These are phyloP conservation scores for Diaphora mendica DNA, from an alignment of 2,888 invertebrate genomes.

Conservation along the genomic window DNA sequence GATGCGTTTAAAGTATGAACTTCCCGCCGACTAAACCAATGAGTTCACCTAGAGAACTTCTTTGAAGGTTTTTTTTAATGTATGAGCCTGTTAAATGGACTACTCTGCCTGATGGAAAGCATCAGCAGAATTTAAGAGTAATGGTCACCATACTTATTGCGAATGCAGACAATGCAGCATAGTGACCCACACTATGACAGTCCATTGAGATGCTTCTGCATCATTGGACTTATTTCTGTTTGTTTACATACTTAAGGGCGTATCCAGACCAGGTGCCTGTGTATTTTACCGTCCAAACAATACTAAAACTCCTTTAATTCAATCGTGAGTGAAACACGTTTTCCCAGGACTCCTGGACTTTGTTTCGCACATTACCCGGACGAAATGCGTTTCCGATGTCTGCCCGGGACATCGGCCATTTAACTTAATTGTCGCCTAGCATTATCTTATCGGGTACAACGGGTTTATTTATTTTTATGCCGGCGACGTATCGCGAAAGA, in stretches of 20 bases:
- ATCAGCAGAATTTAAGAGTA: no score
- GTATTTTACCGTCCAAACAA: constrained; percentile 18
- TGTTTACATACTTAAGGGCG: not conserved
- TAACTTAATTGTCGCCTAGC: constrained; percentile 65
- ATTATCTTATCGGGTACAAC: constrained; percentile 63
- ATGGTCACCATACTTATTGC: no score
- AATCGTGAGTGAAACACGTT: constrained; percentile 39
- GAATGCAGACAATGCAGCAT: no score
- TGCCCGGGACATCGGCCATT: constrained; percentile 50
- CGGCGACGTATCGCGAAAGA: constrained; percentile 53
- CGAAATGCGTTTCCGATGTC: constrained; percentile 57
- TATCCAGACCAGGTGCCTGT: constrained; percentile 24
- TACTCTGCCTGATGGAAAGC: no score
- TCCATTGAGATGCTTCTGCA: no score
- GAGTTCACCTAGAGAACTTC: no score
- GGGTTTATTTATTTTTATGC: constrained; percentile 60
- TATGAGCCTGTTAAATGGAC: no score
- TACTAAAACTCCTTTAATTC: constrained; percentile 46
- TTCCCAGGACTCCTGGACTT: constrained; percentile 29
- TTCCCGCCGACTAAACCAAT: no score
- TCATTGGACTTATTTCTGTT: not conserved
- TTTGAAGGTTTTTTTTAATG: no score
- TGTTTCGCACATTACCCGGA: constrained; percentile 48
- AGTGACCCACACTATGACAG: no score
- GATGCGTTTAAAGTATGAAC: no score